Percentiles rank a stretch among this genome's conserved stretches.
These are phyloP conservation scores for Coregonus clupeaformis DNA, from an alignment of 2,113 vertebrate species.

Conservation along the genomic window DNA sequence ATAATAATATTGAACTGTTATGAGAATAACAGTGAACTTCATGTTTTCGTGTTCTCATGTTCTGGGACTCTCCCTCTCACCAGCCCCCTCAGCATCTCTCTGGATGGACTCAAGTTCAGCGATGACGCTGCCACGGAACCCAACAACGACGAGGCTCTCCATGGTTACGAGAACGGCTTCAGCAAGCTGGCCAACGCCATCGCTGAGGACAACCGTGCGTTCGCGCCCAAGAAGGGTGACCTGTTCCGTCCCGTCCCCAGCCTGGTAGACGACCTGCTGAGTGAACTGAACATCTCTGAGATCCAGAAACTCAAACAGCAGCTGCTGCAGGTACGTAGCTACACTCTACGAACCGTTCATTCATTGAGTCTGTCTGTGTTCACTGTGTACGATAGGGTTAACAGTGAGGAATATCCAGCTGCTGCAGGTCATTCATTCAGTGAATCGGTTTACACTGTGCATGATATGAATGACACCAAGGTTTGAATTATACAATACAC, in stretches of 20 bases:
- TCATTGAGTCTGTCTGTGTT: background rate
- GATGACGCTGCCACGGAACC: slow-evolving; percentile 81
- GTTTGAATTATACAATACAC: too few species aligned
- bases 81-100: slow-evolving; percentile 86
- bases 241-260: slow-evolving; percentile 84
- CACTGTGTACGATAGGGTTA: background rate
- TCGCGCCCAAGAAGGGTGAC: slow-evolving; percentile 81
- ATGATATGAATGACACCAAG: too few species aligned
- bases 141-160: slow-evolving; percentile 90
- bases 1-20: too few species aligned
- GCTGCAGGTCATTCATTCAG: too few species aligned
- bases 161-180: slow-evolving; percentile 85
- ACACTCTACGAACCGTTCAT: background rate
- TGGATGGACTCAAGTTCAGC: slow-evolving; percentile 91
- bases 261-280: slow-evolving; percentile 94
- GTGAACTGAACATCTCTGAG: slow-evolving; percentile 96
- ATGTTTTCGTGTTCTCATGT: background rate
- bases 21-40: background rate
- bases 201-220: slow-evolving; percentile 77
- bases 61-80: background rate
- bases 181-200: slow-evolving; percentile 77
- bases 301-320: slow-evolving; percentile 99
- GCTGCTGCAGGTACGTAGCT: slow-evolving; percentile 84
- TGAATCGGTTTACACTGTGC: too few species aligned
- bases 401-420: too few species aligned